Conservation (phyloP, 2,888 invertebrate genomes). For the Microlaimidae sp. region DNA sequence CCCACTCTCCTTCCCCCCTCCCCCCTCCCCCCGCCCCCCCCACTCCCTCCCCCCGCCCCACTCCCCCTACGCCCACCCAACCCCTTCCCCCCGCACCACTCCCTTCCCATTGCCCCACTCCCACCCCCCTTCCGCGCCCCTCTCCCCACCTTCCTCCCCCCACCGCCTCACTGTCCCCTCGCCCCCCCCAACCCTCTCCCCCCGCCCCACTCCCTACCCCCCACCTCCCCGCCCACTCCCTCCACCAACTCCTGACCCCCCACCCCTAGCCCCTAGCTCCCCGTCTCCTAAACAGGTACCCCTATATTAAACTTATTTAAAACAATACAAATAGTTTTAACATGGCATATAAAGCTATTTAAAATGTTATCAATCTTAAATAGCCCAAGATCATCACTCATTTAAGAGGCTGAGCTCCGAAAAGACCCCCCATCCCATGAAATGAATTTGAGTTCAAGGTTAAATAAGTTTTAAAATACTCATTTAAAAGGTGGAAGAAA, state of each 20-base stretch:
- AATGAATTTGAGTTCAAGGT: too few species aligned
- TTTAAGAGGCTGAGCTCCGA: too few species aligned
- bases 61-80: not conserved
- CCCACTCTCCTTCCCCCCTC: not conserved
- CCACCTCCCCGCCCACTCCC: not conserved
- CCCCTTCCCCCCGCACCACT: not conserved
- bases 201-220: not conserved
- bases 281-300: too few species aligned
- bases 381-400: too few species aligned
- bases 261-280: not conserved
- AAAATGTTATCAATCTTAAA: too few species aligned
- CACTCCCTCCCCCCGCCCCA: too few species aligned
- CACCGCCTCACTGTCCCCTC: not conserved
- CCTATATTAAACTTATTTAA: too few species aligned
- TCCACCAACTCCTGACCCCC: not conserved
- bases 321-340: too few species aligned
- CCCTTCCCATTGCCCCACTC: not conserved
- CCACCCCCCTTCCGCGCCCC: not conserved
- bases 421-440: too few species aligned
- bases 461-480: too few species aligned
- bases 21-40: not conserved
- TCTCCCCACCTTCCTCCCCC: not conserved
- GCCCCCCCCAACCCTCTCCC: not conserved
- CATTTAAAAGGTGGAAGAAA: too few species aligned
- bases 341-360: too few species aligned